Base-by-base conservation (phyloP, 2,797 vertebrate species). In the Antrozous pallidus region DNA sequence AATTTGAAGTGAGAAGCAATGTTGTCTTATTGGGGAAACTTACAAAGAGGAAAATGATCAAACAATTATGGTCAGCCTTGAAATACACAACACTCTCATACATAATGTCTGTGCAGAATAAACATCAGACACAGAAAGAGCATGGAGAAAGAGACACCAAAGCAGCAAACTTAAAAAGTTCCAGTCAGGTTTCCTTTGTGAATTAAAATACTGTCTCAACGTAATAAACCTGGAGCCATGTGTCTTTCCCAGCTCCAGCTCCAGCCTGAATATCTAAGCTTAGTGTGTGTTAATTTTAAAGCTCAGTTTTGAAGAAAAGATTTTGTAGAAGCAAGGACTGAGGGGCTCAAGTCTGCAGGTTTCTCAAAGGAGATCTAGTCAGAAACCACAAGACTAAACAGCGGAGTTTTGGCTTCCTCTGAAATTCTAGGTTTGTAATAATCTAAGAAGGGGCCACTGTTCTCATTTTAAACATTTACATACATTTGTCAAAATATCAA, bases 211-310 rank as follows among this genome's bases (percentile, higher is more conserved):
- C 7, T 63, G 61, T n/a, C 70, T 79, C 79, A 26, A 16, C 16
- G 31, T 63, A 78, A 63, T 78, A 58, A 91, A 47, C 33, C 42
- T 5, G 13, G 26, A 78, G 36, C 12, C 86, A 42, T 47, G 17
- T 12, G 47, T 18, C 61, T 75, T 69, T 69, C 51, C 51, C 33
- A 47, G 22, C 47, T 86, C 47, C 71, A 91, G 24, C 11, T 89
- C 45, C 13, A 90, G 71, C 13, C 49, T 2, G 11, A 80, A 95
- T 49, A 3, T 38, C 16, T 38, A 63, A 74, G 74, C 54, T 75
- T 85, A 67, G 33, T 8, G 67, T 38, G 38, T 73, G 54, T n/a
- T 92, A 47, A 88, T 82, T 96, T 90, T 81, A 80, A 87, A 63
- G n/a, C 38, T 91, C 49, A 49, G 31, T 77, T 77, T 56, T 65